Conservation (phyloP, 2,113 vertebrate species). For the Malurus alboscapulatus region DNA sequence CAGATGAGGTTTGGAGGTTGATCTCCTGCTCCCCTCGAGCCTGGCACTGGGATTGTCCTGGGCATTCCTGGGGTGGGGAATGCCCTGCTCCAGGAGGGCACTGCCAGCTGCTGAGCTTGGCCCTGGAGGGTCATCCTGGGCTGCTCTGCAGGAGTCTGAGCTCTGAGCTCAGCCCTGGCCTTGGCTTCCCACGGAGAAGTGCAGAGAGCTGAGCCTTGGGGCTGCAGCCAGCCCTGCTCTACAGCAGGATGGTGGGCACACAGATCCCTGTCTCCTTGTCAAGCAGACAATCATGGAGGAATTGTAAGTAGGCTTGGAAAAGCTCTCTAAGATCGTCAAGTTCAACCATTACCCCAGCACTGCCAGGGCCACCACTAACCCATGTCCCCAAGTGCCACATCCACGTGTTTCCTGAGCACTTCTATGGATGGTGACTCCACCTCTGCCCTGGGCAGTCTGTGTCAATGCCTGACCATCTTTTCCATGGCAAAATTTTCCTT, state of each 20-base stretch:
- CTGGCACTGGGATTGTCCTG: neutral
- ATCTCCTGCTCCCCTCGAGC: accelerated
- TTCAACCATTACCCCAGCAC: neutral
- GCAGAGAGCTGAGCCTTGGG: neutral
- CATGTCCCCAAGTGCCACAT: neutral
- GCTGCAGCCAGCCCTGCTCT: neutral
- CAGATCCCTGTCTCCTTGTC: accelerated
- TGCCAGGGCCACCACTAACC: neutral
- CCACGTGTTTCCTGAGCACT: neutral
- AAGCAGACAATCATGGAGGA: neutral
- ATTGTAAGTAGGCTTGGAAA: neutral
- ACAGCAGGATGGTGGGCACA: accelerated
- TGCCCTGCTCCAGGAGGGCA: neutral
- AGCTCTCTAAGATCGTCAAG: neutral
- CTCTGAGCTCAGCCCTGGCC: neutral
- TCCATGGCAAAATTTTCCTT: neutral
- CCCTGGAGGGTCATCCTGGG: neutral
- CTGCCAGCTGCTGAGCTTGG: neutral
- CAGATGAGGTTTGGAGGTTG: neutral
- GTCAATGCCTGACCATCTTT: neutral
- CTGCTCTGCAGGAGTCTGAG: neutral
- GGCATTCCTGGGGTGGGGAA: neutral
- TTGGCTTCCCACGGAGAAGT: accelerated
- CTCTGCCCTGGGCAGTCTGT: neutral
- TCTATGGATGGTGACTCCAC: neutral